phyloP scores from a whole-genome alignment of 2,888 invertebrate genomes.

The Microctonus hyperodae region DNA sequence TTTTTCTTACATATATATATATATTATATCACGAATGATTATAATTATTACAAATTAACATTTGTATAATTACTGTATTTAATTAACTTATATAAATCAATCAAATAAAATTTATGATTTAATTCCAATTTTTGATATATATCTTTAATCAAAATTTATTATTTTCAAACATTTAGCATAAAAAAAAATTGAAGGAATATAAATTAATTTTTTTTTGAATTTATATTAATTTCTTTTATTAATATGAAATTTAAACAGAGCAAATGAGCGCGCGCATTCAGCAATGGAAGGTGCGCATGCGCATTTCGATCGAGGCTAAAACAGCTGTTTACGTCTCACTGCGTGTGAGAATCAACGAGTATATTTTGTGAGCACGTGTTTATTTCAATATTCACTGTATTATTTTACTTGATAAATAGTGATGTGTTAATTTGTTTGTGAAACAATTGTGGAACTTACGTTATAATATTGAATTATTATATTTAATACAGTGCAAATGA shows the following conservation, averaged over 20 bases:
- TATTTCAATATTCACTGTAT: not conserved
- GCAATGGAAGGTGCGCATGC: not conserved
- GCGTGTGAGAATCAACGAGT: not conserved
- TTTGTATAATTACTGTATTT: no score
- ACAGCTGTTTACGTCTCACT: not conserved
- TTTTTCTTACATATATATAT: no score
- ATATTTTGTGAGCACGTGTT: conserved; percentile 14
- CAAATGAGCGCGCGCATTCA: not conserved
- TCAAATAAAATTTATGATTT: not conserved
- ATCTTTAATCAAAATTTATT: not conserved
- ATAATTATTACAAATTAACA: not conserved
- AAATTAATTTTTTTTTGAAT: no score
- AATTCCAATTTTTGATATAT: not conserved
- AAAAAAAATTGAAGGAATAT: no score
- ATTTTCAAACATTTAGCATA: no score
- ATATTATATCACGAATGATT: no score
- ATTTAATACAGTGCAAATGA: conserved; percentile 41
- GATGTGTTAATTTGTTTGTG: not conserved
- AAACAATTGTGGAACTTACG: conserved; percentile 25
- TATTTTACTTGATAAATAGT: not conserved
- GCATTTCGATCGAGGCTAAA: not conserved
- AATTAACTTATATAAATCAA: not conserved
- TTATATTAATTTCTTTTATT: no score
- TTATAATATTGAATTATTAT: not conserved
- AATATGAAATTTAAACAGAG: not conserved